phyloP scores from a whole-genome alignment of 2,797 vertebrate genomes.

The Otus scops region DNA sequence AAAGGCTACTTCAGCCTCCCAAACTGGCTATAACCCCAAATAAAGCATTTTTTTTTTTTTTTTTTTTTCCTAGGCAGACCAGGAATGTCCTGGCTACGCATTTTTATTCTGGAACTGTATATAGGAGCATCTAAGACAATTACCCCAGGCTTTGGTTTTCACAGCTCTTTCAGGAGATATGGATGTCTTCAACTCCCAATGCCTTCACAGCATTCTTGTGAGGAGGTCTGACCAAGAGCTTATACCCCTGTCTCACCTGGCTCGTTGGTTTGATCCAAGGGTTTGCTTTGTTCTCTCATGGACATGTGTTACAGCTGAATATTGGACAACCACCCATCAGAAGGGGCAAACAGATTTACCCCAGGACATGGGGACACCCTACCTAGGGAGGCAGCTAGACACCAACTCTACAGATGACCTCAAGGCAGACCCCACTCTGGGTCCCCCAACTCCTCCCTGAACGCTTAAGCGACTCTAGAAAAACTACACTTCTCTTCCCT shows the following conservation, averaged over 20 bases:
- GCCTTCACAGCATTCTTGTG: not conserved
- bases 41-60: not conserved
- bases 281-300: not conserved
- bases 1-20: not conserved
- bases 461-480: not conserved
- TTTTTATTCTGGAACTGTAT: not conserved
- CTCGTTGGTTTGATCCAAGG: too few species aligned
- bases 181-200: not conserved
- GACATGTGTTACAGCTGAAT: accelerated
- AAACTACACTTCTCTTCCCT: not conserved
- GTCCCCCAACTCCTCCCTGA: not conserved
- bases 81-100: not conserved
- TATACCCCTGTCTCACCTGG: not conserved
- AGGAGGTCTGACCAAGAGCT: not conserved
- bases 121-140: not conserved
- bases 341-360: not conserved
- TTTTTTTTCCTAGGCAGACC: not conserved
- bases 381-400: too few species aligned
- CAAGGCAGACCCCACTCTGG: not conserved
- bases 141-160: not conserved
- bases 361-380: not conserved
- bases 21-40: not conserved
- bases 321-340: not conserved
- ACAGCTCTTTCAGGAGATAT: not conserved
- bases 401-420: not conserved